These are phyloP conservation scores for Meiosimyza platycephala DNA, from an alignment of 2,888 invertebrate genomes.

Conservation along the genomic window DNA sequence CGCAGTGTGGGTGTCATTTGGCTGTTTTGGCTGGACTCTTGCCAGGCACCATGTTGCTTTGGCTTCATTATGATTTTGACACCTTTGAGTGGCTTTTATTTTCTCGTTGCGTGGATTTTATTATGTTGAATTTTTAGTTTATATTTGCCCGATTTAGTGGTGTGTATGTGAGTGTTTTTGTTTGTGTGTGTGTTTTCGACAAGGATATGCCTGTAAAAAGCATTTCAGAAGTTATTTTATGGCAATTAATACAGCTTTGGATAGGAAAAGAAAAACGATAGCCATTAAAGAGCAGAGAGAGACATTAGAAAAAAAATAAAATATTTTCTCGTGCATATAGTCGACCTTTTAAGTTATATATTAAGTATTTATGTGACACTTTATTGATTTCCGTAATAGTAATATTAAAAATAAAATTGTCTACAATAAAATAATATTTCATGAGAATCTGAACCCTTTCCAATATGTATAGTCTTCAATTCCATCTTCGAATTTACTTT, in stretches of 20 bases:
- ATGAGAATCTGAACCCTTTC: too few relatives aligned
- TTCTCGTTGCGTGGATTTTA: neutral
- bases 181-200: slow-evolving; percentile 34
- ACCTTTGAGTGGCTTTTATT: slow-evolving; percentile 42
- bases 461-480: too few relatives aligned
- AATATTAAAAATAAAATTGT: too few relatives aligned
- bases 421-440: too few relatives aligned
- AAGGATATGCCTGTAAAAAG: slow-evolving; percentile 59
- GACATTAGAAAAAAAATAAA: too few relatives aligned
- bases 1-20: neutral
- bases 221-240: slow-evolving; percentile 64
- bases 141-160: slow-evolving; percentile 9
- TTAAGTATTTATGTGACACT: too few relatives aligned
- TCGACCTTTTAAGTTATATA: too few relatives aligned
- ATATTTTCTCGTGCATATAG: too few relatives aligned
- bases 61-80: slow-evolving; percentile 50
- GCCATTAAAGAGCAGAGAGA: neutral
- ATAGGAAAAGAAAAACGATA: slow-evolving; percentile 43
- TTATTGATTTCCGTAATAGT: too few relatives aligned
- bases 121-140: slow-evolving; percentile 13
- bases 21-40: slow-evolving; percentile 12
- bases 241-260: slow-evolving; percentile 62
- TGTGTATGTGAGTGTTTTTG: slow-evolving; percentile 31
- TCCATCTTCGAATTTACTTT: too few relatives aligned
- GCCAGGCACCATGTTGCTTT: slow-evolving; percentile 27